phyloP scores from a whole-genome alignment of 2,888 invertebrate species.

The Notocelia uddmanniana region DNA sequence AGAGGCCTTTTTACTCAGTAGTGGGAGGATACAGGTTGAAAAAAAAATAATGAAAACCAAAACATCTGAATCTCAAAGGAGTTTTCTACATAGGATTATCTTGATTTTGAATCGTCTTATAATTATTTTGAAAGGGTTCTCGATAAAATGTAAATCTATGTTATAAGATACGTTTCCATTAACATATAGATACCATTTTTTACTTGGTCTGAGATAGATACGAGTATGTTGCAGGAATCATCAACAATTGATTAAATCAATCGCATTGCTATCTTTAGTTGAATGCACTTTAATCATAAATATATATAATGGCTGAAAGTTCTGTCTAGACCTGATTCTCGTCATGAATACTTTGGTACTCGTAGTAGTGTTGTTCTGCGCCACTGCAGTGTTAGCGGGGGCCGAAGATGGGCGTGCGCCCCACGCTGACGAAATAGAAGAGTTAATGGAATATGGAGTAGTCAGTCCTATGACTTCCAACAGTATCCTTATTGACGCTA shows the following conservation, averaged over 20 bases:
- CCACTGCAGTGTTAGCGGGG: slow-evolving; percentile 51
- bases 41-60: too few species aligned
- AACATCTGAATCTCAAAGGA: too few species aligned
- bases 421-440: slow-evolving; percentile 58
- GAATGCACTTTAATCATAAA: slow-evolving; percentile 13
- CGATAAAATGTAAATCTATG: too few species aligned
- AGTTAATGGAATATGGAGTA: slow-evolving; percentile 53
- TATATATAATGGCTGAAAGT: slow-evolving; percentile 27
- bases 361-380: slow-evolving; percentile 48
- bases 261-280: slow-evolving; percentile 11
- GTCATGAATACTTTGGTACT: slow-evolving; percentile 48
- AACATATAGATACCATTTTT: too few species aligned
- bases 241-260: slow-evolving; percentile 1
- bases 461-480: slow-evolving; percentile 60
- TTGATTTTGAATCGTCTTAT: too few species aligned
- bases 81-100: too few species aligned
- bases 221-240: too few species aligned
- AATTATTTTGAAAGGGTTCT: too few species aligned
- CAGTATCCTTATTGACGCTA: slow-evolving; percentile 71
- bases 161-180: too few species aligned
- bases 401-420: slow-evolving; percentile 55
- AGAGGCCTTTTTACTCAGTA: too few species aligned
- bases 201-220: too few species aligned
- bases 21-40: too few species aligned
- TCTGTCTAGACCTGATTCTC: neutral